These are phyloP conservation scores for Paramuricea clavata DNA, from an alignment of 92 coral and sea anemone genomes.

Conservation along the genomic window DNA sequence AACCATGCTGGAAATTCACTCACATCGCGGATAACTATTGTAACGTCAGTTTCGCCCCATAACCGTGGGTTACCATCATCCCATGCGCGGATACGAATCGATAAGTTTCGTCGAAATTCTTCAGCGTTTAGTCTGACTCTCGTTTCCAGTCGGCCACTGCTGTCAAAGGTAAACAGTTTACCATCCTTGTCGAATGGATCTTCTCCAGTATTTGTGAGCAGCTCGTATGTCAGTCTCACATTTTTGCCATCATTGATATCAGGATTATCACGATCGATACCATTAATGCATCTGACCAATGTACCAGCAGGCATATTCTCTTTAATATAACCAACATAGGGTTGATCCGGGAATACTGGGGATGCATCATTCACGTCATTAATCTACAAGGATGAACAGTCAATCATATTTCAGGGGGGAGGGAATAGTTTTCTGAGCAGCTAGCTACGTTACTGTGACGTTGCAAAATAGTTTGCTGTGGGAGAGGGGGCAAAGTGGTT, in stretches of 20 bases:
- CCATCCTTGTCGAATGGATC: constrained; percentile 49
- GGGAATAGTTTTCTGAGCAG: too few relatives aligned
- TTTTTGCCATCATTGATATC: constrained; percentile 34
- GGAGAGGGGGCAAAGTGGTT: too few relatives aligned
- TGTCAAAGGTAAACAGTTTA: not conserved
- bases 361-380: constrained; percentile 44
- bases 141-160: constrained; percentile 23
- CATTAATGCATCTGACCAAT: constrained; percentile 29
- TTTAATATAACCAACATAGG: constrained; percentile 30
- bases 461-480: too few relatives aligned
- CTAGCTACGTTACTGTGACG: too few relatives aligned
- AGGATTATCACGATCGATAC: constrained; percentile 21
- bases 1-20: constrained; percentile 68
- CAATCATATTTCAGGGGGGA: too few relatives aligned
- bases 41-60: constrained; percentile 80
- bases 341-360: constrained; percentile 47
- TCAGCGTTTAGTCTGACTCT: not conserved
- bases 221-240: constrained; percentile 29
- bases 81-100: constrained; percentile 77
- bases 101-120: constrained; percentile 54
- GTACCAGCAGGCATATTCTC: not conserved
- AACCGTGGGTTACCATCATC: constrained; percentile 74
- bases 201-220: constrained; percentile 40
- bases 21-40: constrained; percentile 74
- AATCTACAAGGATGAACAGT: not conserved